Conservation (phyloP, 1,140 invertebrate species). For the Probaryconus sp. region DNA sequence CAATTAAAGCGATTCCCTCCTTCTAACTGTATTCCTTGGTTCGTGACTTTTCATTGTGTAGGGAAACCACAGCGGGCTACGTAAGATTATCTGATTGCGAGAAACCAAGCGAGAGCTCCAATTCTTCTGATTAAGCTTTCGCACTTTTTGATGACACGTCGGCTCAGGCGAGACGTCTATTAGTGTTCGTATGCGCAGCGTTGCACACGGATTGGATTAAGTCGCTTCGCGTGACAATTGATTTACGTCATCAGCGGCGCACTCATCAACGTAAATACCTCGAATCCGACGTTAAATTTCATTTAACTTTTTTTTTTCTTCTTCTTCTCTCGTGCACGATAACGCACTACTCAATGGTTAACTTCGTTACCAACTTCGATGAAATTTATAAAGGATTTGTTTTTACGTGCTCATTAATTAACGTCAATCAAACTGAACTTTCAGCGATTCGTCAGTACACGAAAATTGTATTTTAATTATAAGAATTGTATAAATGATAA, state of each 20-base stretch:
- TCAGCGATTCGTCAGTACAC: no score
- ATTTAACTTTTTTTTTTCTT: constrained; percentile 17
- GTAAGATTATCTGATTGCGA: constrained; percentile 75
- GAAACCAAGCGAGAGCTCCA: constrained; percentile 70
- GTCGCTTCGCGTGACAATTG: constrained; percentile 73
- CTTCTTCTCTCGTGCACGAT: neutral
- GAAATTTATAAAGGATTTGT: no score
- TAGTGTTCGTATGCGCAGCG: constrained; percentile 66
- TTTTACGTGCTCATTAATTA: no score
- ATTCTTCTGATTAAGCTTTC: constrained; percentile 77
- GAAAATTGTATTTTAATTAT: no score
- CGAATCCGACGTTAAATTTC: constrained; percentile 33
- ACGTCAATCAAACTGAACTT: no score
- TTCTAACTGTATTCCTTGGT: constrained; percentile 27
- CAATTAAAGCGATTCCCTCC: constrained; percentile 55
- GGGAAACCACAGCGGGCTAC: constrained; percentile 53
- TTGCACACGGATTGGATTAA: constrained; percentile 73
- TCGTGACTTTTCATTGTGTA: constrained; percentile 56
- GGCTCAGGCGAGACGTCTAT: constrained; percentile 61
- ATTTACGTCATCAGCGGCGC: constrained; percentile 71
- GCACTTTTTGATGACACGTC: constrained; percentile 76
- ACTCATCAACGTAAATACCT: constrained; percentile 56
- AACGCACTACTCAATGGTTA: constrained; percentile 24
- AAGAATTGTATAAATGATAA: no score
- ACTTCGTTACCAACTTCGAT: no score